phyloP scores from a whole-genome alignment of 2,888 invertebrate species.

The Meloe dianella region DNA sequence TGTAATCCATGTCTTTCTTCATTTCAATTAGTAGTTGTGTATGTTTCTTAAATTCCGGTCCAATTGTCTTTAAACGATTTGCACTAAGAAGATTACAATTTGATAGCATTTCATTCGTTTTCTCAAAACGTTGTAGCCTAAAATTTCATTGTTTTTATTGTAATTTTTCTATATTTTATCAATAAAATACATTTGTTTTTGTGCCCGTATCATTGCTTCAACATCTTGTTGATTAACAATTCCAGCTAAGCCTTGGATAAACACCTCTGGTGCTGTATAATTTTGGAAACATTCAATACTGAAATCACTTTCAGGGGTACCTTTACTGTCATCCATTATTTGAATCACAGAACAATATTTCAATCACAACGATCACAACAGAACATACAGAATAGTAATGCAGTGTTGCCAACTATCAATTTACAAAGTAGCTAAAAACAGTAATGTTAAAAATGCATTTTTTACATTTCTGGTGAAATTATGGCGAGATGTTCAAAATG shows the following conservation, averaged over 20 bases:
- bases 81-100: constrained; percentile 96
- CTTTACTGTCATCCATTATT: constrained; percentile 58
- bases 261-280: constrained; percentile 88
- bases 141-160: constrained; percentile 39
- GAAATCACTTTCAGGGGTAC: constrained; percentile 70
- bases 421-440: too few species aligned
- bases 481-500: too few species aligned
- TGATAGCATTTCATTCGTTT: constrained; percentile 98
- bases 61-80: constrained; percentile 83
- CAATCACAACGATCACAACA: too few species aligned
- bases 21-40: constrained; percentile 85
- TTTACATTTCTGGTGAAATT: too few species aligned
- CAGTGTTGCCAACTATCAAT: too few species aligned
- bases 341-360: too few species aligned
- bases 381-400: too few species aligned
- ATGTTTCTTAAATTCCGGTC: constrained; percentile 89
- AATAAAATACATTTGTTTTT: constrained; percentile 78
- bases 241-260: constrained; percentile 90
- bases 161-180: not conserved
- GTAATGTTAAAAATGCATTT: too few species aligned
- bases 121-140: constrained; percentile 95
- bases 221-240: constrained; percentile 92
- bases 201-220: constrained; percentile 86
- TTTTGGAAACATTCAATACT: constrained; percentile 90
- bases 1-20: constrained; percentile 93